Evolutionary conservation across 2,797 vertebrate species (phyloP).

Genomic region (Poecilia picta): DNA sequence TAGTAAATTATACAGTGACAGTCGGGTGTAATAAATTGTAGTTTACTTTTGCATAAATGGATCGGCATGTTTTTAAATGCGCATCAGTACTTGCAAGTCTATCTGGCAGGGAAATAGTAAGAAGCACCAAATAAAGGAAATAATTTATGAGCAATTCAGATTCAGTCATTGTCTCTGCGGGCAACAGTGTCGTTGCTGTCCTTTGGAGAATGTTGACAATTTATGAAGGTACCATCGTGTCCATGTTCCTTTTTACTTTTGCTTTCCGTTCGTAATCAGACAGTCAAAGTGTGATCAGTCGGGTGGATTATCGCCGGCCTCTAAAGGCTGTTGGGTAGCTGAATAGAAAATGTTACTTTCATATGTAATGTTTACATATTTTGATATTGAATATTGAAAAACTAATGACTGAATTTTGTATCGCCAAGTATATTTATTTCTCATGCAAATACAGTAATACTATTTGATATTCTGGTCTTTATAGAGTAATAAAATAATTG

Average conservation of each 20-base stretch:
- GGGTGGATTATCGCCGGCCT: conserved; percentile 64
- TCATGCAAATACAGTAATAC: not conserved
- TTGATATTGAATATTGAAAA: not conserved
- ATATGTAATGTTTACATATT: not conserved
- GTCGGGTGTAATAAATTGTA: conserved; percentile 88
- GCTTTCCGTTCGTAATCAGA: conserved; percentile 75
- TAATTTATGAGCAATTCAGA: conserved; percentile 58
- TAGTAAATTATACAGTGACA: conserved; percentile 88
- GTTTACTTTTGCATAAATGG: conserved; percentile 85
- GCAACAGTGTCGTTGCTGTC: conserved; percentile 42
- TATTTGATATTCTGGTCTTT: not conserved
- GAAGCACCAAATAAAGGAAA: conserved; percentile 76
- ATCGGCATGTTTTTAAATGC: conserved; percentile 85
- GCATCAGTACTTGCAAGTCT: conserved; percentile 69
- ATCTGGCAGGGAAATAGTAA: conserved; percentile 51
- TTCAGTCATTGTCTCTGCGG: conserved; percentile 62
- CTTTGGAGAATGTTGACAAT: conserved; percentile 62
- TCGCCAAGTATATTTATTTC: not conserved
- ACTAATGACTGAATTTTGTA: not conserved
- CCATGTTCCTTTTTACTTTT: conserved; percentile 64
- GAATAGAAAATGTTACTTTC: conserved; percentile 62
- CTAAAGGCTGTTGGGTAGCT: conserved; percentile 68
- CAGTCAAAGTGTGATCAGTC: conserved; percentile 68
- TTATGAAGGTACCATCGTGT: conserved; percentile 57
- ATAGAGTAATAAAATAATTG: not conserved